Evolutionary conservation across 2,797 vertebrate genomes (phyloP).

Genomic region (Poeciliopsis infans): DNA sequence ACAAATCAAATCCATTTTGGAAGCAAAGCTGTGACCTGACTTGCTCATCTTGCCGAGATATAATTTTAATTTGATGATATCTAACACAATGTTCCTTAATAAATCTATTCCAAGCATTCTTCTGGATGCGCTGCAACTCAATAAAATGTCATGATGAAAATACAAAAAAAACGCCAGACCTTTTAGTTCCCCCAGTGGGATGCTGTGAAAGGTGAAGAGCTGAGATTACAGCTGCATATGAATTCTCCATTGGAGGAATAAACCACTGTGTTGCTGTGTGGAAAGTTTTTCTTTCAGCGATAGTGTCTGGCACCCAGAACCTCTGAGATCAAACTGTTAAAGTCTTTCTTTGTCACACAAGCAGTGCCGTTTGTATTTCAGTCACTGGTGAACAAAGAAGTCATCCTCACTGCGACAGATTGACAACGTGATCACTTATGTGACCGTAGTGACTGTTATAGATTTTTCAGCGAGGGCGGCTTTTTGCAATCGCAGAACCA

Average conservation of each 20-base stretch:
- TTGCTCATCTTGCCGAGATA: not conserved
- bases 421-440: conserved; percentile 29
- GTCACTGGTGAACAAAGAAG: conserved; percentile 49
- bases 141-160: not conserved
- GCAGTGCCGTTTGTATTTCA: conserved; percentile 27
- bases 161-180: not conserved
- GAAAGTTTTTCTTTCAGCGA: conserved; percentile 8
- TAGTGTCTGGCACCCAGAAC: conserved; percentile 16
- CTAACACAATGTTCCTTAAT: not conserved
- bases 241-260: not conserved
- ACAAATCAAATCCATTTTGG: not conserved
- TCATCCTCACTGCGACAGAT: conserved; percentile 18
- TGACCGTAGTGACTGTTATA: not conserved
- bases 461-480: not conserved
- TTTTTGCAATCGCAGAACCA: not conserved
- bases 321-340: not conserved
- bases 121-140: not conserved
- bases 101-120: not conserved
- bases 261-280: conserved; percentile 5
- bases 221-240: not conserved
- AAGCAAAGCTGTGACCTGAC: not conserved
- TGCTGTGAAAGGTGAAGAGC: not conserved
- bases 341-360: conserved; percentile 15
- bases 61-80: not conserved
- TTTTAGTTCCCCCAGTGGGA: not conserved